phyloP scores from a whole-genome alignment of 2,797 vertebrate genomes.

The Malacoraja senta region DNA sequence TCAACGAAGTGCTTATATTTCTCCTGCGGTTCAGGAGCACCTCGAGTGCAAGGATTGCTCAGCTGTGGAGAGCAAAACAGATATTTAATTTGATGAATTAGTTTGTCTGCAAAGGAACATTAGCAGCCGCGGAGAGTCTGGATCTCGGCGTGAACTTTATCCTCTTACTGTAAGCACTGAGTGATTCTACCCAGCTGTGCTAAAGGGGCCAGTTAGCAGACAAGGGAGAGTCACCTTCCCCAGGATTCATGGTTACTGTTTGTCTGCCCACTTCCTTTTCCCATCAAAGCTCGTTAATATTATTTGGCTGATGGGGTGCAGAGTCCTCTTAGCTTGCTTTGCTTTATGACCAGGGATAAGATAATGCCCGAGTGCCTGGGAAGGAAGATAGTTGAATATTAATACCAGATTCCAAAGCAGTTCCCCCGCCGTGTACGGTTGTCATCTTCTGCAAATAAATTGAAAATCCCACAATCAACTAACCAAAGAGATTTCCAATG shows the following conservation, averaged over 20 bases:
- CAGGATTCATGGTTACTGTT: conserved; percentile 27
- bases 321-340: background rate
- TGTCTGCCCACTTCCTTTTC: conserved; percentile 32
- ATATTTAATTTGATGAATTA: conserved; percentile 37
- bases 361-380: background rate
- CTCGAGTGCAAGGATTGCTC: background rate
- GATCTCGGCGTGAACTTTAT: conserved; percentile 36
- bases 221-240: conserved; percentile 36
- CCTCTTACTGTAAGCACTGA: conserved; percentile 37
- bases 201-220: conserved; percentile 25
- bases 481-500: background rate
- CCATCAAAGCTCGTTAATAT: conserved; percentile 25
- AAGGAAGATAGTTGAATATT: background rate
- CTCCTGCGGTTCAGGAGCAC: background rate
- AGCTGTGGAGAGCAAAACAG: background rate
- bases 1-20: background rate
- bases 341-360: background rate
- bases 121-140: conserved; percentile 17
- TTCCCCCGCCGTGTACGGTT: background rate
- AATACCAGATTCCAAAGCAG: background rate
- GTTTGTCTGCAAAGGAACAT: conserved; percentile 35
- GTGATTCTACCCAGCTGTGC: conserved; percentile 36
- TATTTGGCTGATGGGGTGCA: background rate
- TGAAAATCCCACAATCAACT: background rate
- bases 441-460: background rate